Evolutionary conservation across 2,888 invertebrate genomes (phyloP), one percentile per base, ranked within the genome.

Genomic region (Nasonovia ribisnigri): DNA sequence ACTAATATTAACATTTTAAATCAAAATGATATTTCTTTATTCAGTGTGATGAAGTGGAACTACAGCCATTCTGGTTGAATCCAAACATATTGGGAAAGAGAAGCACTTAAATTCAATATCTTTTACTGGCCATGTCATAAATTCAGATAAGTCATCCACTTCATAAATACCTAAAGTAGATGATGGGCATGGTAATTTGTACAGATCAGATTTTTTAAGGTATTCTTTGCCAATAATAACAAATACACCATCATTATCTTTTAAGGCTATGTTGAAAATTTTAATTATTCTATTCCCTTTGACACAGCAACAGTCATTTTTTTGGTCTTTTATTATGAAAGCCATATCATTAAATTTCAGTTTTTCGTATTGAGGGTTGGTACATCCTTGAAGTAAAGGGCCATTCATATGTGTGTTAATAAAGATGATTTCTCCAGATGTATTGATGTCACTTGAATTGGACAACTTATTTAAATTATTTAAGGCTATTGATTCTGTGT

Each of bases 81-180:
- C 36, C 77, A 77, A 77, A 77, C 77, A 77, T 20, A 77, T 77
- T 13, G 77, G 77, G 0, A 77, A 77, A 36, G 77, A 77, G 36
- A 77, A 77, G 36, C 36, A 77, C 77, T 77, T 77, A 20, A 36
- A 77, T 77, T 77, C 77, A 77, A 77, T 77, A 77, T 77, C 77
- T 77, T 77, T 77, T 36, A 77, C 77, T 77, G 77, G 77, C 77
- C 36, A 77, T 42, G 36, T 77, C 36, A 77, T 77, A 77, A 87
- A 46, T 48, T 87, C 87, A 48, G 87, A 87, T 46, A 87, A 48
- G n/a, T 87, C 29, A 46, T 87, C 48, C 29, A 87, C 48, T 87
- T 87, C 48, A 87, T 87, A 87, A 87, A 87, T 87, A 13, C 48
- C 48, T 24, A 87, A 87, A 87, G 16, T 46, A 46, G 87, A 87